Conservation (phyloP, 2,797 vertebrate genomes). For the Oophaga sylvatica region DNA sequence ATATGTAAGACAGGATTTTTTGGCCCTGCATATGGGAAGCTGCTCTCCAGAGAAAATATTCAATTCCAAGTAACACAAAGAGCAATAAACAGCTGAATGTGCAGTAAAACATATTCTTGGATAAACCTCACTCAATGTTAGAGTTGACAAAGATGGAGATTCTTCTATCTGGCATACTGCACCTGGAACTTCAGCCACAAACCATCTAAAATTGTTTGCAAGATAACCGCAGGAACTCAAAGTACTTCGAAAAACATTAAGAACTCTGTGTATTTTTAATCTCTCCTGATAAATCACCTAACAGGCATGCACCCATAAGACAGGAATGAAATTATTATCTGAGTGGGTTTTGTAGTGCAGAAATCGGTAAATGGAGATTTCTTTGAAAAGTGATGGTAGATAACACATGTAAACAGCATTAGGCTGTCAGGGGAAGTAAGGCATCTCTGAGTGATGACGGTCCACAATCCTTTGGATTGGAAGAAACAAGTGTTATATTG, state of each 20-base stretch:
- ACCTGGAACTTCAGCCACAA: conserved; percentile 50
- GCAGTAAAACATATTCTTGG: conserved; percentile 51
- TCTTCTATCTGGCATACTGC: conserved; percentile 49
- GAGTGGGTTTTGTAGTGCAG: neutral
- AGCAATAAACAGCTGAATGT: conserved; percentile 51
- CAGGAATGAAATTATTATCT: conserved; percentile 28
- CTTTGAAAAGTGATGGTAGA: conserved; percentile 7
- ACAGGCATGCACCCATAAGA: conserved; percentile 45
- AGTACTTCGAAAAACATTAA: conserved; percentile 54
- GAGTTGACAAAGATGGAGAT: conserved; percentile 42
- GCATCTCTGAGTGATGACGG: conserved; percentile 15
- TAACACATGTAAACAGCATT: conserved; percentile 38
- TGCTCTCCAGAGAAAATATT: conserved; percentile 1
- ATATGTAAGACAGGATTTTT: conserved; percentile 23
- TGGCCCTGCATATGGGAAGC: conserved; percentile 29
- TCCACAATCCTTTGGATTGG: neutral
- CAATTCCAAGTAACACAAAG: conserved; percentile 19
- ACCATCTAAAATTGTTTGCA: conserved; percentile 44
- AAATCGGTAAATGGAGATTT: conserved; percentile 3
- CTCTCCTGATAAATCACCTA: conserved; percentile 57
- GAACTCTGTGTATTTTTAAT: conserved; percentile 55
- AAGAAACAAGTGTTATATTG: conserved; percentile 7
- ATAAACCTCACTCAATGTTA: conserved; percentile 33
- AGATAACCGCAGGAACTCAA: conserved; percentile 58
- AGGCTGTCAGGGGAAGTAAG: neutral